Conservation (phyloP, 2,113 vertebrate species). For the Ardeotis arabs region DNA sequence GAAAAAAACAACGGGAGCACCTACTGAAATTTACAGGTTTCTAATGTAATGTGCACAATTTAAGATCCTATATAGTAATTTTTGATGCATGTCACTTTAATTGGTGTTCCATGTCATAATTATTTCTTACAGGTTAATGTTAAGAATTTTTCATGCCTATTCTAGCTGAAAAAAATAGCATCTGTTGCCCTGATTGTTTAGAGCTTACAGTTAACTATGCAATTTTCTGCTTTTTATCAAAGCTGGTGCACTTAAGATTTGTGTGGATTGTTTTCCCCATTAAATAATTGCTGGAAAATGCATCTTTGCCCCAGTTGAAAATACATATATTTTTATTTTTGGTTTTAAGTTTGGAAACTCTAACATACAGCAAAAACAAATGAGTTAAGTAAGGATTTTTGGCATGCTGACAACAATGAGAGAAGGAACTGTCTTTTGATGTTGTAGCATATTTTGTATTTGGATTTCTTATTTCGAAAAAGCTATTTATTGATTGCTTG, state of each 20-base stretch:
- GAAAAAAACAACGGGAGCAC: not conserved
- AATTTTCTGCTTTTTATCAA: not conserved
- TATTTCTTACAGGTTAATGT: not conserved
- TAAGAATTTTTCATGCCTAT: not conserved
- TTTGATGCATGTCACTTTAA: not conserved
- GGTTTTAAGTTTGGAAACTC: not conserved
- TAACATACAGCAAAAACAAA: not conserved
- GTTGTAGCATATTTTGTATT: not conserved
- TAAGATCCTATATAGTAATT: not conserved
- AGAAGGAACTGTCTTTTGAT: not conserved
- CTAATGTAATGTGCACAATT: not conserved
- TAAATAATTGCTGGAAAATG: not conserved
- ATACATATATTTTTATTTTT: not conserved
- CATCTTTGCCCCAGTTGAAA: not conserved
- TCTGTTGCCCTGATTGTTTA: not conserved
- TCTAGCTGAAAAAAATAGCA: not conserved
- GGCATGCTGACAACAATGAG: not conserved
- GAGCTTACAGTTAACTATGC: not conserved
- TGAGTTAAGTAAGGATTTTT: not conserved
- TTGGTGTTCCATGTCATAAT: not conserved
- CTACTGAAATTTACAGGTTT: not conserved
- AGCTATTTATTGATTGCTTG: not conserved
- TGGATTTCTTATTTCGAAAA: not conserved
- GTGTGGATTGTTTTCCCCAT: not conserved
- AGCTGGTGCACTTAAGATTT: not conserved